These are phyloP conservation scores for Ammodytes dubius DNA, from an alignment of 2,113 vertebrate species.

Conservation along the genomic window DNA sequence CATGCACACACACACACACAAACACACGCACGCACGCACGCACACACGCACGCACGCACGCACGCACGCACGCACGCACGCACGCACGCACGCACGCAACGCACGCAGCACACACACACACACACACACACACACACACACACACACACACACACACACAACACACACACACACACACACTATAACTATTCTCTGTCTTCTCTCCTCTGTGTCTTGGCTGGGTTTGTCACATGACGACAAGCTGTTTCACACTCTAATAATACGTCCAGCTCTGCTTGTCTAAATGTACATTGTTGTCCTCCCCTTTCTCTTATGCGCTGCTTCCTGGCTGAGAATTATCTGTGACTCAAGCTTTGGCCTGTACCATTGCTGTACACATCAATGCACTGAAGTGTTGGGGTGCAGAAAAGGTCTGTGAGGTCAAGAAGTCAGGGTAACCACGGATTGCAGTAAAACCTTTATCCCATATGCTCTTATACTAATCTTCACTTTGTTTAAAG, in stretches of 20 bases:
- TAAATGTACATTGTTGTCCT: constrained; percentile 38
- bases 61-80: too few relatives aligned
- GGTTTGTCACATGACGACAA: constrained; percentile 51
- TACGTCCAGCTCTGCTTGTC: constrained; percentile 40
- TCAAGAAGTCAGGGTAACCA: constrained; percentile 7
- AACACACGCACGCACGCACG: too few relatives aligned
- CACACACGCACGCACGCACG: too few relatives aligned
- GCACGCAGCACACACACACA: too few relatives aligned
- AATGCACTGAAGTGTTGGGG: constrained; percentile 6
- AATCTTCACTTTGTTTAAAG: constrained; percentile 18
- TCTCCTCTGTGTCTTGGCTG: neutral
- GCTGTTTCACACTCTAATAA: constrained; percentile 34
- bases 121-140: too few relatives aligned
- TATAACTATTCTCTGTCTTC: constrained; percentile 2
- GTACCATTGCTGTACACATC: constrained; percentile 17
- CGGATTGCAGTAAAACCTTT: constrained; percentile 2
- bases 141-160: too few relatives aligned
- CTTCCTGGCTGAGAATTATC: constrained; percentile 28
- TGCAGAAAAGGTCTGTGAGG: constrained; percentile 20
- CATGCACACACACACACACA: neutral
- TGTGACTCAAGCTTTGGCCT: constrained; percentile 47
- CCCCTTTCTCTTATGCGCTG: constrained; percentile 41
- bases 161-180: too few relatives aligned
- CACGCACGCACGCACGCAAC: too few relatives aligned
- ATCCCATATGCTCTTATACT: too few relatives aligned